Evolutionary conservation across 92 coral and sea anemone species (phyloP), one percentile per base, ranked within the genome.

Genomic region (Zoanthus solanderi): DNA sequence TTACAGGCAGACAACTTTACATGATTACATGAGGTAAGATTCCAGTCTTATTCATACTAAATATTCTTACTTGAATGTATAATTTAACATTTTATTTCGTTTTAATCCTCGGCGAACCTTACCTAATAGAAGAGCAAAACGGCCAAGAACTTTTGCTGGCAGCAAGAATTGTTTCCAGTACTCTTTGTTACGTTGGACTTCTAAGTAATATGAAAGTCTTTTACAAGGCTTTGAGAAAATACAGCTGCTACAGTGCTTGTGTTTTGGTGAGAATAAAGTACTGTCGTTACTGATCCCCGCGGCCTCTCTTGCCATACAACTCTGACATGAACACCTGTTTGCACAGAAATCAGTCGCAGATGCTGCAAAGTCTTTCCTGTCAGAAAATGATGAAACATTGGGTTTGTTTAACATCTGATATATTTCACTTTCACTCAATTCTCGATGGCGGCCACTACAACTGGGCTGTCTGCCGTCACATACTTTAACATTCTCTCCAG

Each of bases 41-140:
- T 4, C 6, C n/a, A 2, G n/a, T 58, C 66, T 58, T 10, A 14
- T 58, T 17, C 6, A 58, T 5, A 16, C 23, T 7, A 16, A 15
- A 5, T 1, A 17, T 63, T 0, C n/a, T 63, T n/a, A 63, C 10
- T 18, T 63, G 23, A 23, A 23, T 23, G 9, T 63, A 58, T 58
- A 4, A 16, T 23, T 69, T 31, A 29, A 7, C 0, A 1, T 1
- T 13, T 17, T 7, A 16, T 3, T 9, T 30, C 12, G 16, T 12
- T 31, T 28, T 69, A 7, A 2, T 30, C 9, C 9, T 7, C 3
- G 12, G 15, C 12, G 0, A 7, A 42, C 13, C 98, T 87, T 83
- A 97, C 99, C 99, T 87, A 95, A 91, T 44, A 97, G 91, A 32
- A 97, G 92, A 34, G 96, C 96, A 86, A 95, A 92, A 68, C 92